Conservation (phyloP, 2,888 invertebrate genomes). For the Troides helena region DNA sequence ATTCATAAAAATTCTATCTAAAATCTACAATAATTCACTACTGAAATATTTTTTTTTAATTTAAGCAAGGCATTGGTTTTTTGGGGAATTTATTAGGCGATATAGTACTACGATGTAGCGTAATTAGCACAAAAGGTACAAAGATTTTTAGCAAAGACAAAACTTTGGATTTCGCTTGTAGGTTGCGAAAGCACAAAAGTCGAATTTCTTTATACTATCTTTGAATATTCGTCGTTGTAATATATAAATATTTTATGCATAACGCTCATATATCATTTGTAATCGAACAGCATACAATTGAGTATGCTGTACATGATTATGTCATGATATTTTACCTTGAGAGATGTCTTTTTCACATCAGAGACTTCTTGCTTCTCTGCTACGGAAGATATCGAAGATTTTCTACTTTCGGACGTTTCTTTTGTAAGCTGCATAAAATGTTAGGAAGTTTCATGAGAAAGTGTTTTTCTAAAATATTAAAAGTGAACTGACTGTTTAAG, state of each 20-base stretch:
- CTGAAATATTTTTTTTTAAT: not conserved
- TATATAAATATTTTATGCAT: too few relatives aligned
- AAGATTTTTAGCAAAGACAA: conserved; percentile 1
- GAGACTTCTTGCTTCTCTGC: conserved; percentile 66
- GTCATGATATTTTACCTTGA: conserved; percentile 55
- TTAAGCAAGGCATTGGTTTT: not conserved
- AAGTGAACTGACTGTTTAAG: not conserved
- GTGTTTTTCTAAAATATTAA: not conserved
- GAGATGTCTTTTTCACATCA: conserved; percentile 61
- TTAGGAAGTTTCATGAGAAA: too few relatives aligned
- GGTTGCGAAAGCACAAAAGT: conserved; percentile 18
- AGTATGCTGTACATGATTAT: not conserved
- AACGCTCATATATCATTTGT: too few relatives aligned
- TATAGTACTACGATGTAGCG: not conserved
- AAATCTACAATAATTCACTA: not conserved
- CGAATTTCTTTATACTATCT: not conserved
- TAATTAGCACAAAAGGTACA: not conserved
- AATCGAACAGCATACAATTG: not conserved
- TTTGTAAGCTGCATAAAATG: conserved; percentile 57
- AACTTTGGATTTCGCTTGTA: conserved; percentile 15
- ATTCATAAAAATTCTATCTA: not conserved
- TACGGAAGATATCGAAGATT: conserved; percentile 66
- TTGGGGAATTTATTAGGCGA: not conserved
- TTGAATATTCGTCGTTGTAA: not conserved
- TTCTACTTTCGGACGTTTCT: conserved; percentile 73